Conservation (phyloP, 1,140 invertebrate species). For the Arctopsyche grandis region DNA sequence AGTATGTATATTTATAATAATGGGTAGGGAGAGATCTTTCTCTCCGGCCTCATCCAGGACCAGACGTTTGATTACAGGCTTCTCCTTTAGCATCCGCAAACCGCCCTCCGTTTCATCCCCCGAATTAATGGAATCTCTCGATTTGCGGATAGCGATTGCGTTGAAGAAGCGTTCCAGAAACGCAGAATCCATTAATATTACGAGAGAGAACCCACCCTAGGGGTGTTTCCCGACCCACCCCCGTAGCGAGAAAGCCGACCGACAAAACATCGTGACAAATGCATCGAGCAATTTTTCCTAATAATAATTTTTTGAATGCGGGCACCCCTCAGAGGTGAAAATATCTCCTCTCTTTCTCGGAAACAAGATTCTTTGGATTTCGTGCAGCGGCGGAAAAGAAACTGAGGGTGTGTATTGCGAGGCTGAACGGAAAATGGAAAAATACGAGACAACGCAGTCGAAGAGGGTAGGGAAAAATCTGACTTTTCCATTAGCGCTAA, state of each 20-base stretch:
- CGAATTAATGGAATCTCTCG: conserved; percentile 51
- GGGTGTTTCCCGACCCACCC: neutral
- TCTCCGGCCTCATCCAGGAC: conserved; percentile 37
- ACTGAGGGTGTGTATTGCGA: too few species aligned
- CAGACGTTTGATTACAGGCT: conserved; percentile 52
- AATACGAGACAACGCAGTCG: conserved; percentile 42
- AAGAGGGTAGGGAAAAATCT: conserved; percentile 47
- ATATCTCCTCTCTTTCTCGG: neutral
- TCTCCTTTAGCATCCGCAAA: neutral
- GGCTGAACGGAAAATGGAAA: conserved; percentile 45
- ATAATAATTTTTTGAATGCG: too few species aligned
- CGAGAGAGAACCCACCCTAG: neutral
- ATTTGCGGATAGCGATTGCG: conserved; percentile 46
- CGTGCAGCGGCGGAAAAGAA: too few species aligned
- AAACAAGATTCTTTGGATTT: too few species aligned
- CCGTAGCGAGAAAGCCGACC: neutral
- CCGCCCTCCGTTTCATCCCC: conserved; percentile 46
- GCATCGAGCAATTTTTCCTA: neutral
- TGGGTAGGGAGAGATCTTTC: conserved; percentile 21
- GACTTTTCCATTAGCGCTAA: conserved; percentile 54
- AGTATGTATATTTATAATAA: neutral
- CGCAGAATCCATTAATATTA: conserved; percentile 32
- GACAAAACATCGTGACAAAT: neutral
- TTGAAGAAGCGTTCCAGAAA: conserved; percentile 31
- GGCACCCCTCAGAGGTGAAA: neutral